Evolutionary conservation across 2,797 vertebrate species (phyloP).

Genomic region (Kryptopterus vitreolus): DNA sequence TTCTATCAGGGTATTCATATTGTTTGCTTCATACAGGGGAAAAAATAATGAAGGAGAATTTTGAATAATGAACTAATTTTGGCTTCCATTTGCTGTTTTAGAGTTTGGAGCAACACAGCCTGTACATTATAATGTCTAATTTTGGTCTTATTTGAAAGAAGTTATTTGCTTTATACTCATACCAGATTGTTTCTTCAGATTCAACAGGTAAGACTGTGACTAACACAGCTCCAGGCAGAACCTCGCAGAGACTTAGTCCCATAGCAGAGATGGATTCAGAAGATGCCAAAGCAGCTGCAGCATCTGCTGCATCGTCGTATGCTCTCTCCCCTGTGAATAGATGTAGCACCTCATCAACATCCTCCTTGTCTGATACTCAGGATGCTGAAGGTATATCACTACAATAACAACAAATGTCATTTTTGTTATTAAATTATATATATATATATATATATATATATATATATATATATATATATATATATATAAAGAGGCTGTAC

Average conservation of each 20-base stretch:
- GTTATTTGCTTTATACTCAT: not conserved
- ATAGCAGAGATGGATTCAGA: conserved; percentile 62
- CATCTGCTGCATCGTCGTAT: conserved; percentile 67
- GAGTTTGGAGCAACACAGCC: not conserved
- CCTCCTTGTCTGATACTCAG: conserved; percentile 76
- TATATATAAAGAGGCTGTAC: not conserved
- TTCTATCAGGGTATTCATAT: not conserved
- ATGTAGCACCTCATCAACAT: conserved; percentile 79
- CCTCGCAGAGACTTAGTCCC: conserved; percentile 62
- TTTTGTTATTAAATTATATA: no score
- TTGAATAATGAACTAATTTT: not conserved
- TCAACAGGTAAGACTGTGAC: conserved; percentile 27
- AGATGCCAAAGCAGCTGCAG: conserved; percentile 66
- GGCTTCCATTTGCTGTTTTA: not conserved
- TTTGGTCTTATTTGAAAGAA: not conserved
- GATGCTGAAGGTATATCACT: conserved; percentile 79
- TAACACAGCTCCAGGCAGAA: conserved; percentile 42
- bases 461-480: no score
- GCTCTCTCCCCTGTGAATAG: conserved; percentile 79
- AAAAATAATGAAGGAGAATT: not conserved
- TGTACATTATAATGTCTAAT: not conserved
- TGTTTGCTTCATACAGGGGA: not conserved
- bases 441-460: no score
- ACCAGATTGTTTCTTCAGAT: not conserved
- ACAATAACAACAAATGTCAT: conserved; percentile 43